Evolutionary conservation across 2,797 vertebrate genomes (phyloP).

Genomic region (Chelonia mydas): DNA sequence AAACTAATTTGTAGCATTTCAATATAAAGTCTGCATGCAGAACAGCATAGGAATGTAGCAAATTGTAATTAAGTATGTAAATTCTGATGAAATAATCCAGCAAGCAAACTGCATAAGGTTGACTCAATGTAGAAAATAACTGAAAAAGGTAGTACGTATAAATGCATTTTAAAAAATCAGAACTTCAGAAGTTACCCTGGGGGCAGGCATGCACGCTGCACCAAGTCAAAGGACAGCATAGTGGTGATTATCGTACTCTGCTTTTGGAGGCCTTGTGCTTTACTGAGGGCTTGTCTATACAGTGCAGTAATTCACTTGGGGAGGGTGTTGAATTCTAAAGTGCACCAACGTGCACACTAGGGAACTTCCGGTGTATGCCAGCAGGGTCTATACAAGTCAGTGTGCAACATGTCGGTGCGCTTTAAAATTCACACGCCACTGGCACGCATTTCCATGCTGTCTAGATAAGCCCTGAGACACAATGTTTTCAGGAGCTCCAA

Average conservation of each 20-base stretch:
- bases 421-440: background rate
- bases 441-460: background rate
- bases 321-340: background rate
- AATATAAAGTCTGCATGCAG: background rate
- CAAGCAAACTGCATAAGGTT: background rate
- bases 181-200: background rate
- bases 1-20: background rate
- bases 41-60: background rate
- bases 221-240: background rate
- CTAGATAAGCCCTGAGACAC: background rate
- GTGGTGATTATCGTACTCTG: background rate
- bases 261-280: background rate
- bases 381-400: background rate
- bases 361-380: background rate
- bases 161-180: background rate
- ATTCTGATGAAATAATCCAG: conserved; percentile 10
- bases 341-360: background rate
- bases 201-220: background rate
- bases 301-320: background rate
- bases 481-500: background rate
- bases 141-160: background rate
- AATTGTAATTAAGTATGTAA: background rate
- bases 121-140: background rate
- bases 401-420: too few relatives aligned
- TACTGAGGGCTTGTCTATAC: background rate